Evolutionary conservation across 2,113 vertebrate species (phyloP), one percentile per base, ranked within the genome.

Genomic region (Oreochromis tanganicae): DNA sequence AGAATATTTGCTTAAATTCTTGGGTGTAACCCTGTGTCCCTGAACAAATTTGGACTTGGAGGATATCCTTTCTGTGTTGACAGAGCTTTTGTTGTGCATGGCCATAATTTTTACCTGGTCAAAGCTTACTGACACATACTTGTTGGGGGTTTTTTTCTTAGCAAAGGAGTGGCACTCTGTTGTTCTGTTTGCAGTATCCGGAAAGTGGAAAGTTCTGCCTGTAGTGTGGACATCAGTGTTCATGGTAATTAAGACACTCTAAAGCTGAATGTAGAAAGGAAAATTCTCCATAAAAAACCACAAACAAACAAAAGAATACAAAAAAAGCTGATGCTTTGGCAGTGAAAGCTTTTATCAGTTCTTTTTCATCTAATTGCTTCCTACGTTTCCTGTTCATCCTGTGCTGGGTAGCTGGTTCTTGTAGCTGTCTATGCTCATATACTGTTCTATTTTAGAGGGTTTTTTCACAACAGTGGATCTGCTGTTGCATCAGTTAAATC

Each of bases 1-100:
- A 85, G 79, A 90, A 92, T 94, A 91, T 94, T 94, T 91, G 52
- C 90, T 89, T 34, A 89, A 92, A 91, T 82, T 83, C 32, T 91
- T 80, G 82, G 87, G 83, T 80, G 88, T 85, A 59, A 85, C 87
- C 81, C 71, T 12, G 63, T 54, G 19, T 86, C 63, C 81, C 81
- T n/a, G 87, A 88, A 80, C 63, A 93, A 89, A 92, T 88, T 92
- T 94, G 87, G 59, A 85, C 75, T 75, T n/a, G 4, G 36, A 89
- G 84, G 43, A 36, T 41, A 55, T 75, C 10, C 71, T 81, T 84
- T 85, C 86, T 80, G 75, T 32, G n/a, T 38, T 81, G 87, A 84
- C 56, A 34, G 79, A 81, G 84, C 73, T 87, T 91, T 94, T 89
- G 81, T 92, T 84, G 38, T 56, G 29, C 12, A 3, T 9, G 10